Conservation (phyloP, 2,797 vertebrate species). For the Pagetopsis macropterus region DNA sequence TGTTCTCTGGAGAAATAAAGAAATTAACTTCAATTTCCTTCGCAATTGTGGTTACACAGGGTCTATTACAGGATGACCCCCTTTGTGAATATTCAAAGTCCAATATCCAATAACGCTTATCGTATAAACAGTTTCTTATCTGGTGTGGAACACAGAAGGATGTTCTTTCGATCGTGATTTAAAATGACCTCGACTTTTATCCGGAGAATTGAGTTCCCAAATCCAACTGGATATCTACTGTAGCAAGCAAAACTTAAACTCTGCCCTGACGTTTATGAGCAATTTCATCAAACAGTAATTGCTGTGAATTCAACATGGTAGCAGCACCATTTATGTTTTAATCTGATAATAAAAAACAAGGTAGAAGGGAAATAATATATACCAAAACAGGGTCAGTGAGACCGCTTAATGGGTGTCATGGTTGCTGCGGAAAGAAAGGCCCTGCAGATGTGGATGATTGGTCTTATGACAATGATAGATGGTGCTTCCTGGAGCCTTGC, state of each 20-base stretch:
- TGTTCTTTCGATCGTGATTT: constrained; percentile 32
- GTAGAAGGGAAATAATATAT: constrained; percentile 48
- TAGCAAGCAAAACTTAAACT: constrained; percentile 38
- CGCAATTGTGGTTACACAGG: constrained; percentile 10
- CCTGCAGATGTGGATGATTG: constrained; percentile 78
- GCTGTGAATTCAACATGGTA: not conserved
- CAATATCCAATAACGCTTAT: constrained; percentile 40
- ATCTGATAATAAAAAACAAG: constrained; percentile 2
- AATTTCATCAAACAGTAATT: constrained; percentile 25
- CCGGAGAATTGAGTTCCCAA: constrained; percentile 20
- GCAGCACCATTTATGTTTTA: not conserved
- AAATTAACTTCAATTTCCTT: constrained; percentile 36
- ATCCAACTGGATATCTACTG: constrained; percentile 28
- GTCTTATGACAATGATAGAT: constrained; percentile 82
- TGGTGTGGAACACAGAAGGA: constrained; percentile 18
- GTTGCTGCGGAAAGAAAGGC: constrained; percentile 72
- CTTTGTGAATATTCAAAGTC: constrained; percentile 33
- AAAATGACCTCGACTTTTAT: constrained; percentile 44
- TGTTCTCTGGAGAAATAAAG: constrained; percentile 7
- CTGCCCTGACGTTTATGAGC: constrained; percentile 34
- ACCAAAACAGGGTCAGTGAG: constrained; percentile 62
- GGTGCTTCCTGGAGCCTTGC: constrained; percentile 75
- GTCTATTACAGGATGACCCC: constrained; percentile 24
- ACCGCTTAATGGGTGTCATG: constrained; percentile 69
- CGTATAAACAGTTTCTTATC: constrained; percentile 35